Conservation (phyloP, 2,888 invertebrate genomes). For the Rhaphigaster nebulosa region DNA sequence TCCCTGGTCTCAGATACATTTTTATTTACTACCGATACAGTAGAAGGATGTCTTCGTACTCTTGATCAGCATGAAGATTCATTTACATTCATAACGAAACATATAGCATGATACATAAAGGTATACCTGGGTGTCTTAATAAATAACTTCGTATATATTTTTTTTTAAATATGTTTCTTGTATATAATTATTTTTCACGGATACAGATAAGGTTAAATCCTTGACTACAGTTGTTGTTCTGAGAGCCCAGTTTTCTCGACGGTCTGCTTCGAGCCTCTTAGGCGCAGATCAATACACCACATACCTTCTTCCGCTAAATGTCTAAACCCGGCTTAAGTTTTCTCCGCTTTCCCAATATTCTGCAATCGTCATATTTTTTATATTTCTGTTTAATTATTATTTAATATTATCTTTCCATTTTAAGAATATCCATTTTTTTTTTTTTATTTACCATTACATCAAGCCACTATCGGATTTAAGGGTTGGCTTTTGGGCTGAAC, state of each 20-base stretch:
- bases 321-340: conserved; percentile 31
- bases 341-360: not conserved
- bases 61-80: not conserved
- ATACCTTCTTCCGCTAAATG: conserved; percentile 56
- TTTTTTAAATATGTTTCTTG: not conserved
- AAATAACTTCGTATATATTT: not conserved
- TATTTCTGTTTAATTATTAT: not conserved
- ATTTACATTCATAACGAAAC: not conserved
- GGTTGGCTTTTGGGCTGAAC: too few species aligned
- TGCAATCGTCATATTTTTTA: not conserved
- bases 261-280: conserved; percentile 33
- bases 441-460: too few species aligned
- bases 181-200: not conserved
- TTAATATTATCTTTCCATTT: not conserved
- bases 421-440: not conserved
- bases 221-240: not conserved
- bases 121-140: too few species aligned
- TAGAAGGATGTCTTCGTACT: not conserved
- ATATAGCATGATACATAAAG: too few species aligned
- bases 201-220: not conserved
- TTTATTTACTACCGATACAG: not conserved
- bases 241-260: not conserved
- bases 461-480: too few species aligned
- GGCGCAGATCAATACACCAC: conserved; percentile 57
- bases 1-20: not conserved